phyloP scores from a whole-genome alignment of 2,888 invertebrate genomes.

The Philaethria dido region DNA sequence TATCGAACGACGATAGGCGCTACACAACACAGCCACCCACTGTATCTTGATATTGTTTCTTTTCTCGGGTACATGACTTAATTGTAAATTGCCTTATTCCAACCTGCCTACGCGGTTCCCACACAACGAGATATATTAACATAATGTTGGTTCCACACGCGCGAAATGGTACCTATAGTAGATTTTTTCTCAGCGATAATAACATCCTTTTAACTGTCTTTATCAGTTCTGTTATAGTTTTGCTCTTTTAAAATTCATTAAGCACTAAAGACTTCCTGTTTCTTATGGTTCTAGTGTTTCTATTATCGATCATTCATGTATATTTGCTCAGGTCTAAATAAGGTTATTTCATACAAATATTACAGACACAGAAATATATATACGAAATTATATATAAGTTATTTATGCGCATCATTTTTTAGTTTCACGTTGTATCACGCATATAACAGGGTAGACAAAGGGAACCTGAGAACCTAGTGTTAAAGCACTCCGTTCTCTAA shows the following conservation, averaged over 20 bases:
- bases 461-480: too few relatives aligned
- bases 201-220: slow-evolving; percentile 14
- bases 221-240: slow-evolving; percentile 14
- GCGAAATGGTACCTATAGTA: neutral
- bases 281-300: neutral
- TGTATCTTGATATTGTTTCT: slow-evolving; percentile 33
- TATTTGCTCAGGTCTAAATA: neutral
- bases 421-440: too few relatives aligned
- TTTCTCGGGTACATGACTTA: slow-evolving; percentile 41
- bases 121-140: slow-evolving; percentile 36
- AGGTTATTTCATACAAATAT: too few relatives aligned
- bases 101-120: slow-evolving; percentile 45
- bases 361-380: too few relatives aligned
- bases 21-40: slow-evolving; percentile 20
- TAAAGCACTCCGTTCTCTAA: too few relatives aligned
- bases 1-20: slow-evolving; percentile 10
- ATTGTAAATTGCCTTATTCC: slow-evolving; percentile 46
- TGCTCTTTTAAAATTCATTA: slow-evolving; percentile 19
- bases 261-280: slow-evolving; percentile 14
- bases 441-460: too few relatives aligned
- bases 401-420: too few relatives aligned
- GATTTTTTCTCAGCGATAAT: slow-evolving; percentile 21
- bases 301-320: neutral
- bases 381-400: too few relatives aligned
- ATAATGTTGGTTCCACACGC: slow-evolving; percentile 21